These are phyloP conservation scores for Caenorhabditis sinica DNA, from an alignment of 2,888 invertebrate genomes.

Conservation along the genomic window DNA sequence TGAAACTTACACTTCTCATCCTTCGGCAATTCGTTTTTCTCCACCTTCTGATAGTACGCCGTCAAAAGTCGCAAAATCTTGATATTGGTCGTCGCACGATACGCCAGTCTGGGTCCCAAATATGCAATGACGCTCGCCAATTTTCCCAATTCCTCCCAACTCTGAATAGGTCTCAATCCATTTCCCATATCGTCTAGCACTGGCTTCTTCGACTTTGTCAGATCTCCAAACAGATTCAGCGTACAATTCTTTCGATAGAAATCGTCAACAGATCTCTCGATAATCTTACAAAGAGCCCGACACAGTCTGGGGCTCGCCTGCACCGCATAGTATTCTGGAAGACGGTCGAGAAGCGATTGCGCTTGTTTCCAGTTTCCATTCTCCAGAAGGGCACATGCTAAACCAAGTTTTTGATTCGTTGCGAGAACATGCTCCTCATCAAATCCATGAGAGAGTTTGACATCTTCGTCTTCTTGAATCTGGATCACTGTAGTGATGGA, in stretches of 20 bases:
- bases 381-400: conserved; percentile 92
- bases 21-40: conserved; percentile 60
- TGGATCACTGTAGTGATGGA: conserved; percentile 73
- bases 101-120: conserved; percentile 74
- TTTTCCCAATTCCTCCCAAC: conserved; percentile 75
- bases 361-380: conserved; percentile 95
- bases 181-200: conserved; percentile 48
- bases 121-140: conserved; percentile 66
- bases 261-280: conserved; percentile 74
- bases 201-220: conserved; percentile 35
- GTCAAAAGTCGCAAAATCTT: conserved; percentile 88
- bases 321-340: conserved; percentile 88
- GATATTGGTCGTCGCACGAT: conserved; percentile 89
- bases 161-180: conserved; percentile 54
- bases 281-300: conserved; percentile 74
- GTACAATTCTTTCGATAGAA: conserved; percentile 72
- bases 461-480: conserved; percentile 75
- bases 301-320: conserved; percentile 74
- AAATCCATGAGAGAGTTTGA: conserved; percentile 66
- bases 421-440: conserved; percentile 78
- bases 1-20: conserved; percentile 63
- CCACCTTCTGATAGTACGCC: conserved; percentile 84
- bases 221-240: conserved; percentile 41
- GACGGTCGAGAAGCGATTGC: conserved; percentile 89
- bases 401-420: conserved; percentile 94